These are phyloP conservation scores for Cotesia typhae DNA, from an alignment of 1,140 invertebrate genomes.

Conservation along the genomic window DNA sequence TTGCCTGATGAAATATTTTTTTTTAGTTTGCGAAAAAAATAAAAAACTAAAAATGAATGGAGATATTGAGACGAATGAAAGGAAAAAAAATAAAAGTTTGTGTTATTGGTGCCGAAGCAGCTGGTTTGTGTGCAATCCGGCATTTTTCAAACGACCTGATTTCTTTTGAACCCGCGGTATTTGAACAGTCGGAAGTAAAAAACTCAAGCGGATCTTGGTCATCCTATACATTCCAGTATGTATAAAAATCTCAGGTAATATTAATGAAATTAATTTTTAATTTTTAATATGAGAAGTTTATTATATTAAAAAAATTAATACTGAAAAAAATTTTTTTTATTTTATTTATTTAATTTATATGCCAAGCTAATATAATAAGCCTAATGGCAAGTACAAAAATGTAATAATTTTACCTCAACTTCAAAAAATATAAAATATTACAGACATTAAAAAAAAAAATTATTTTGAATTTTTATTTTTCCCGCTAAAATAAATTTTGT, in stretches of 20 bases:
- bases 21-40: too few relatives aligned
- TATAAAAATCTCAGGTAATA: slow-evolving; percentile 67
- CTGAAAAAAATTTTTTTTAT: too few relatives aligned
- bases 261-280: neutral
- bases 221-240: slow-evolving; percentile 77
- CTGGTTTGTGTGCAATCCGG: slow-evolving; percentile 76
- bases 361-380: too few relatives aligned
- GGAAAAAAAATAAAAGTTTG: slow-evolving; percentile 65
- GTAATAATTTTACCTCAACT: too few relatives aligned
- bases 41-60: slow-evolving; percentile 41
- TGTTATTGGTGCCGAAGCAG: slow-evolving; percentile 82
- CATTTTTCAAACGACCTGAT: slow-evolving; percentile 61
- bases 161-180: slow-evolving; percentile 66
- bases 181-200: slow-evolving; percentile 70
- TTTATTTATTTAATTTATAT: too few relatives aligned
- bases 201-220: slow-evolving; percentile 68
- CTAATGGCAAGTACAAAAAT: too few relatives aligned
- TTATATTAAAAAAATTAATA: too few relatives aligned
- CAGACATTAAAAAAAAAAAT: too few relatives aligned
- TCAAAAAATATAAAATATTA: too few relatives aligned
- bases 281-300: neutral
- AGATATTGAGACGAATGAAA: slow-evolving; percentile 30
- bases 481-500: too few relatives aligned
- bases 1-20: too few relatives aligned
- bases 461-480: too few relatives aligned